Percentiles rank a stretch among this genome's conserved stretches.
Evolutionary conservation across 64 coral and sea anemone species (phyloP).

Genomic region (Catalaphyllia jardinei): DNA sequence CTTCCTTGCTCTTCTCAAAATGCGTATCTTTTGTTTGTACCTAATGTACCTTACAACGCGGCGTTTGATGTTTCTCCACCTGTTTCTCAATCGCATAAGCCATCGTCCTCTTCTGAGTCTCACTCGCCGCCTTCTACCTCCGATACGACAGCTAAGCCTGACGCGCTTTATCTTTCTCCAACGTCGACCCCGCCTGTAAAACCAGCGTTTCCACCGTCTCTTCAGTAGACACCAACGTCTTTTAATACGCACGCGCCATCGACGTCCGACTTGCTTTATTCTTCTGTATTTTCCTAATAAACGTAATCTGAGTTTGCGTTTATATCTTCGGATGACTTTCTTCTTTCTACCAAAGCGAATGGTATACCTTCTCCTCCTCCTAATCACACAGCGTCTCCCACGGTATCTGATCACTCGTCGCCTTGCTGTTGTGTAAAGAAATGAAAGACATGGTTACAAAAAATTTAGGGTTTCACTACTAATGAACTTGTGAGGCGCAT

Average conservation of each 20-base stretch:
- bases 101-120: neutral
- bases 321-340: neutral
- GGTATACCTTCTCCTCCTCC: neutral
- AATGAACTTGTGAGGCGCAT: no score
- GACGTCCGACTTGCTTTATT: neutral
- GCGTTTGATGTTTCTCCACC: neutral
- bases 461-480: no score
- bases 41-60: neutral
- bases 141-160: neutral
- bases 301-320: neutral
- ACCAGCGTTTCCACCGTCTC: neutral
- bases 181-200: neutral
- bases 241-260: neutral
- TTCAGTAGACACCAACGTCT: neutral
- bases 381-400: neutral
- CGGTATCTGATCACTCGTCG: conserved; percentile 5
- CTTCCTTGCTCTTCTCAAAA: neutral
- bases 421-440: neutral
- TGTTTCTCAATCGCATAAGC: neutral
- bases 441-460: neutral
- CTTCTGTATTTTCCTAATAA: neutral
- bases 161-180: neutral
- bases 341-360: neutral
- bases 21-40: neutral
- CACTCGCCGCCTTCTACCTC: neutral